These are phyloP conservation scores for Strigops habroptila DNA, from an alignment of 2,113 vertebrate genomes.

Conservation along the genomic window DNA sequence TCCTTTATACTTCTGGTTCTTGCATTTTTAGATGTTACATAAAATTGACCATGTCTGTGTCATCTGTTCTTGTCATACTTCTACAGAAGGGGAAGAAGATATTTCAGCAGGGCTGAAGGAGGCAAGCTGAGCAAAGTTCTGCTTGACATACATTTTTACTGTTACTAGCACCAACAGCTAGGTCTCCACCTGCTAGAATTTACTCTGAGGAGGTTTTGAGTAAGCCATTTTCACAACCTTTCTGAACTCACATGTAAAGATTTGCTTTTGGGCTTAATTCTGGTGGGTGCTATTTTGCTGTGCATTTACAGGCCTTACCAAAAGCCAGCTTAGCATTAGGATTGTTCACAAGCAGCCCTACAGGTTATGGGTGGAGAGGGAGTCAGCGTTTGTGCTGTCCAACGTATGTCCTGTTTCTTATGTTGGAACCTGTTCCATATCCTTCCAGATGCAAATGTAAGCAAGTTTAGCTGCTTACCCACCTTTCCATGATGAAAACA, in stretches of 20 bases:
- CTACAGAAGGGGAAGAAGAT: background rate
- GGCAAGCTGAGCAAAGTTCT: background rate
- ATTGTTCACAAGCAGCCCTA: background rate
- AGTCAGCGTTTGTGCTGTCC: background rate
- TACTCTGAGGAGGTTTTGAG: background rate
- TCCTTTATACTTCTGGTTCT: background rate
- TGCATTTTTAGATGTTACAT: background rate
- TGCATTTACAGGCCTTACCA: background rate
- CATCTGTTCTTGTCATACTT: background rate
- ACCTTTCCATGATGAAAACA: background rate
- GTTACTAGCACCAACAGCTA: background rate
- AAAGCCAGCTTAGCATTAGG: background rate
- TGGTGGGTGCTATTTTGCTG: background rate
- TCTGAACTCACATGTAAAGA: background rate
- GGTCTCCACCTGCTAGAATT: background rate
- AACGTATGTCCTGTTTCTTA: background rate
- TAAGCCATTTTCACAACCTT: background rate
- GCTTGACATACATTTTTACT: background rate
- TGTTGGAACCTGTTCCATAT: background rate
- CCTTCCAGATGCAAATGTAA: background rate
- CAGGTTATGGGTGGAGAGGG: background rate
- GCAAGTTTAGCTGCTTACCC: background rate
- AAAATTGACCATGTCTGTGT: background rate
- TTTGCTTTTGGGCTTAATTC: background rate
- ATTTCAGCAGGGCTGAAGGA: background rate